phyloP scores from a whole-genome alignment of 1,140 invertebrate species.

The Lanistes nyassanus region DNA sequence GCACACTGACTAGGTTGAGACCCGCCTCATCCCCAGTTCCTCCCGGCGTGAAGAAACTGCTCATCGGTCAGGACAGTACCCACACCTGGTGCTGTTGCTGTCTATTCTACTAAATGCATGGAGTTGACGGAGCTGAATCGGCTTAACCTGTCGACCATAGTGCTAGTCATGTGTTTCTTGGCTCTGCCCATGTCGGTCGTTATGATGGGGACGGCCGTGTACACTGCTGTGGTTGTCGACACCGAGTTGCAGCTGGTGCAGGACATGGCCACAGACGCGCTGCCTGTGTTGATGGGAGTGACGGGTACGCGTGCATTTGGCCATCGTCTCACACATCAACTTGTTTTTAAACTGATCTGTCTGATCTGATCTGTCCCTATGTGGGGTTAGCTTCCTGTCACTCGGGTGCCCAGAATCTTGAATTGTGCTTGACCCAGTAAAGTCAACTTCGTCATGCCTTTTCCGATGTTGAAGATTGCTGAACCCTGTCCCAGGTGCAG shows the following conservation, averaged over 20 bases:
- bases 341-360: not conserved
- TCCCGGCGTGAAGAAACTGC: too few relatives aligned
- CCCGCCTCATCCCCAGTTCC: too few relatives aligned
- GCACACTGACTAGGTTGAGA: too few relatives aligned
- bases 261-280: conserved; percentile 8
- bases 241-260: conserved; percentile 15
- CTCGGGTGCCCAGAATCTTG: not conserved
- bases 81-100: too few relatives aligned
- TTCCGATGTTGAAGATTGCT: not conserved
- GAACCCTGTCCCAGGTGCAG: not conserved
- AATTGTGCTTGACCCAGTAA: not conserved
- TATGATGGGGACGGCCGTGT: not conserved
- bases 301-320: conserved; percentile 1
- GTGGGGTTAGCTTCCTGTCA: not conserved
- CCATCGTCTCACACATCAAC: not conserved
- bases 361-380: not conserved
- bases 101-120: too few relatives aligned
- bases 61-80: too few relatives aligned
- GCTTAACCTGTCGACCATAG: not conserved
- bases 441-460: too few relatives aligned
- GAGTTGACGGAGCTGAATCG: conserved; percentile 8
- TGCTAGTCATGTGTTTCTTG: not conserved
- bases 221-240: conserved; percentile 6
- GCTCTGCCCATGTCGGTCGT: conserved; percentile 1
- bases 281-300: conserved; percentile 16